Evolutionary conservation across 1,140 invertebrate species (phyloP).

Genomic region (Phocides pigmalion): DNA sequence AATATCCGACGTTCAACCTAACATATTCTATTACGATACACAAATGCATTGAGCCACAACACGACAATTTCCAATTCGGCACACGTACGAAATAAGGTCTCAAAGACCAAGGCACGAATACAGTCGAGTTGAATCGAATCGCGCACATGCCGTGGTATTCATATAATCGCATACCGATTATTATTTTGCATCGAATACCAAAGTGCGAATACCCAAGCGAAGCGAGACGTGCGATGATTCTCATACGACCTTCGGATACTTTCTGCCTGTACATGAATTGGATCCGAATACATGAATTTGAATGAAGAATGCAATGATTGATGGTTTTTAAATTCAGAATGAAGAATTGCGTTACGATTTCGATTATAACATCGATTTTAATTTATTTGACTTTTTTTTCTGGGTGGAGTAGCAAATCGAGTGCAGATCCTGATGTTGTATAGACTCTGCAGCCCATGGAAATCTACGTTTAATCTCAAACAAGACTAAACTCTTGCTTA

Average conservation of each 20-base stretch:
- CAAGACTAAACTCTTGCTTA: too few species aligned
- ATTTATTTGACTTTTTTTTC: too few species aligned
- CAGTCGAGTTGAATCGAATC: constrained; percentile 43
- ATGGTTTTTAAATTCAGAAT: not conserved
- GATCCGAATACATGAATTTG: constrained; percentile 20
- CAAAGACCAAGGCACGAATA: constrained; percentile 45
- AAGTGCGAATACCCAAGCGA: constrained; percentile 45
- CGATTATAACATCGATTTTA: too few species aligned
- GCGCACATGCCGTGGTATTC: constrained; percentile 51
- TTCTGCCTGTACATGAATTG: constrained; percentile 3
- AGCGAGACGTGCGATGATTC: constrained; percentile 50
- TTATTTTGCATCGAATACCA: constrained; percentile 65
- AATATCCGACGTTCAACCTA: not conserved
- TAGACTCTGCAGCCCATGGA: too few species aligned
- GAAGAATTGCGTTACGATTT: not conserved
- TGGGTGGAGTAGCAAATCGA: too few species aligned
- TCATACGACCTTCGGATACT: constrained; percentile 33
- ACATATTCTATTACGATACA: constrained; percentile 17
- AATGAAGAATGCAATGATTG: constrained; percentile 24
- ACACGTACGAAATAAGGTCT: constrained; percentile 61
- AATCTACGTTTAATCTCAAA: too few species aligned
- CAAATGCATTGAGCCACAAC: constrained; percentile 22
- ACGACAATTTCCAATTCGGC: constrained; percentile 45
- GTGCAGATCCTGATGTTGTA: too few species aligned
- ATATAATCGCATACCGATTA: constrained; percentile 71